phyloP scores from a whole-genome alignment of 2,888 invertebrate genomes.

The Siphonodentalium dalli region DNA sequence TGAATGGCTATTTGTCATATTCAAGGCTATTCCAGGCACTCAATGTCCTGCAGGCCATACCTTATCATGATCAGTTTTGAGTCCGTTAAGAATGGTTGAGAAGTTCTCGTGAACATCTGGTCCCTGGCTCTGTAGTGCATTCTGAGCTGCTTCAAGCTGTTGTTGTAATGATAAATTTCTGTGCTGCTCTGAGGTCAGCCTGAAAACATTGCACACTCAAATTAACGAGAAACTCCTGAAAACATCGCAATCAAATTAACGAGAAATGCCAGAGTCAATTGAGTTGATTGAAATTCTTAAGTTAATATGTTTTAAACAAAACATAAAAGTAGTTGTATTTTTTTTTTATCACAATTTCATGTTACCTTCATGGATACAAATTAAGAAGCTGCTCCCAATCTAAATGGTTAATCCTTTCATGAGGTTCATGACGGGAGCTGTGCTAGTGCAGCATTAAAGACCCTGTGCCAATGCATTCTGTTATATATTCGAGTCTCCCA shows the following conservation, averaged over 20 bases:
- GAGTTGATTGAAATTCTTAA: constrained; percentile 5
- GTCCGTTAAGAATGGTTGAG: constrained; percentile 41
- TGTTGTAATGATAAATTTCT: constrained; percentile 51
- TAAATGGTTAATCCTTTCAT: too few relatives aligned
- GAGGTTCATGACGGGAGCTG: too few relatives aligned
- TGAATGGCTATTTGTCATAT: not conserved
- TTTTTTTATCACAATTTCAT: too few relatives aligned
- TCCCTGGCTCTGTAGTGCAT: constrained; percentile 34
- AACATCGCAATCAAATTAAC: not conserved
- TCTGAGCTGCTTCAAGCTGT: constrained; percentile 47
- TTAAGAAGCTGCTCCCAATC: too few relatives aligned
- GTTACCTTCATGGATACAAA: too few relatives aligned
- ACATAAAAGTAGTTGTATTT: too few relatives aligned
- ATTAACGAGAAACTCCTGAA: not conserved
- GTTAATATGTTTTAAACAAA: too few relatives aligned
- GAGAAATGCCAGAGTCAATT: not conserved
- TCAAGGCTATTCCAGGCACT: too few relatives aligned
- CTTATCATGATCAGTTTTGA: constrained; percentile 56
- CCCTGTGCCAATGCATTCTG: too few relatives aligned
- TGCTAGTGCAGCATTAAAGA: too few relatives aligned
- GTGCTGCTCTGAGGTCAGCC: constrained; percentile 44
- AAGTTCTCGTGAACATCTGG: constrained; percentile 46
- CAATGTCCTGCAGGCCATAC: constrained; percentile 27
- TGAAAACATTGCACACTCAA: constrained; percentile 11
- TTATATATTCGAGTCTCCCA: too few relatives aligned